These are phyloP conservation scores for Oncorhynchus clarkii DNA, from an alignment of 2,113 vertebrate species.

Conservation along the genomic window DNA sequence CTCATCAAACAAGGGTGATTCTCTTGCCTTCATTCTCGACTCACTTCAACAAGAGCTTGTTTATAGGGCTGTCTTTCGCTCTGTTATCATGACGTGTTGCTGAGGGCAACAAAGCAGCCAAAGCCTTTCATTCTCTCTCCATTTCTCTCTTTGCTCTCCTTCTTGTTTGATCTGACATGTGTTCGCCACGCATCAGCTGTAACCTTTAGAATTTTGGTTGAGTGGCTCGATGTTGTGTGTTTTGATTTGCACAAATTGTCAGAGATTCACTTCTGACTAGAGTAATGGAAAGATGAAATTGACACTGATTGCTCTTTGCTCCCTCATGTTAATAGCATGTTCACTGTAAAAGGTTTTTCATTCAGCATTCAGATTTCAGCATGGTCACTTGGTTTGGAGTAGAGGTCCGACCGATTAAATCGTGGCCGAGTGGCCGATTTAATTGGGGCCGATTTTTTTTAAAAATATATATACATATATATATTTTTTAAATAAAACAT, in stretches of 20 bases:
- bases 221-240: slow-evolving; percentile 43
- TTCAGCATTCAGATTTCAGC: neutral
- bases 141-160: slow-evolving; percentile 22
- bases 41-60: slow-evolving; percentile 35
- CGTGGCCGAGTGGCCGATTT: no score
- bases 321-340: slow-evolving; percentile 10
- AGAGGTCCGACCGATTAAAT: no score
- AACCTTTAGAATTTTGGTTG: slow-evolving; percentile 60
- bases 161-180: slow-evolving; percentile 53
- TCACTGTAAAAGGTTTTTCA: neutral
- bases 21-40: slow-evolving; percentile 11
- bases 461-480: no score
- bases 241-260: slow-evolving; percentile 42
- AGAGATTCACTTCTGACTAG: slow-evolving; percentile 42
- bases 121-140: slow-evolving; percentile 36
- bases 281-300: slow-evolving; percentile 43
- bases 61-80: slow-evolving; percentile 54
- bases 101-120: slow-evolving; percentile 17
- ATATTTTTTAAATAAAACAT: no score
- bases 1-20: neutral
- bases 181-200: slow-evolving; percentile 53
- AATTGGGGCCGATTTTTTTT: no score
- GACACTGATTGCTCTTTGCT: slow-evolving; percentile 40
- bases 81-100: slow-evolving; percentile 32
- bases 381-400: neutral